Evolutionary conservation across 2,113 vertebrate species (phyloP), one percentile per base, ranked within the genome.

Genomic region (Datnioides undecimradiatus): DNA sequence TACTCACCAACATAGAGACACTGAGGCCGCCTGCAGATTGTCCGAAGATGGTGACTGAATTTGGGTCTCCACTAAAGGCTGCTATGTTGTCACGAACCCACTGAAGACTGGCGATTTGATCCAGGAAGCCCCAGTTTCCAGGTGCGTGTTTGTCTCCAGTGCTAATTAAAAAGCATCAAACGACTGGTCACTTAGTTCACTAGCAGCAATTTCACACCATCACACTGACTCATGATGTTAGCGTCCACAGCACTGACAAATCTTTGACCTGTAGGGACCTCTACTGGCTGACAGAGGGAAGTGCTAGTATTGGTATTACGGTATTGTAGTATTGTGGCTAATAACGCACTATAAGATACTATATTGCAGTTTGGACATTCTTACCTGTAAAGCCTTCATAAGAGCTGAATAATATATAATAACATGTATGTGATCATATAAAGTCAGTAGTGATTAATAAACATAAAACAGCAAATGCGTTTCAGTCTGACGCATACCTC

Each of bases 121-220:
- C 94, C 77, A 92, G 63, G 41, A 94, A 91, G 11, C 91, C 94
- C 90, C 90, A 92, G 79, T 95, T 95, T 13, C 94, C 94, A 1
- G 63, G 27, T 5, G 87, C 86, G 0, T 93, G 63, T 16, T 88
- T 31, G 73, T 95, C 91, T 33, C 92, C 91, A 54, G 93, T 93
- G 76, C 95, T 95, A 57, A 72, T 38, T 17, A 33, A 48, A 65
- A 46, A 54, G 36, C 33, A 27, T 0, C 21, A 23, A 67, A 48
- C 25, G n/a, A n/a, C 9, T 1, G 25, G 7, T 25, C 12, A 64
- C 9, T n/a, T 33, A 12, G 34, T 17, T 23, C 7, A n/a, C n/a
- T n/a, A 48, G 52, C 5, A 8, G 49, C 38, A 9, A 55, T 19
- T 13, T 48, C 10, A 43, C 59, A 62, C 14, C n/a, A 40, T 13